phyloP scores from a whole-genome alignment of 2,888 invertebrate species.

The Heliconius hortense region DNA sequence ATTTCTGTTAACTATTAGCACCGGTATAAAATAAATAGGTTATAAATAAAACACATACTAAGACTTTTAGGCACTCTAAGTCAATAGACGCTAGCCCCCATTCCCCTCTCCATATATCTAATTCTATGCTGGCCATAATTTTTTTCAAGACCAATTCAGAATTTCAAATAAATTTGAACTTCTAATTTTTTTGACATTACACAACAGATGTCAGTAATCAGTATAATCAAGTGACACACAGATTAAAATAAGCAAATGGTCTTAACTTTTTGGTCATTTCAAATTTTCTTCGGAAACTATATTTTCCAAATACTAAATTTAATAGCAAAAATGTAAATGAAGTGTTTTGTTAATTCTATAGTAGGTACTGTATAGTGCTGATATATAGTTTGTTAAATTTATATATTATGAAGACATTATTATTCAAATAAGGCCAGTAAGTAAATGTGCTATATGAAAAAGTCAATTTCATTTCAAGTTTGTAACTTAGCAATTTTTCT shows the following conservation, averaged over 20 bases:
- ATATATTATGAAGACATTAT: slow-evolving; percentile 32
- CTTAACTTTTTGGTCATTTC: neutral
- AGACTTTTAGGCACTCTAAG: slow-evolving; percentile 89
- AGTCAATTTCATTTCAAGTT: slow-evolving; percentile 30
- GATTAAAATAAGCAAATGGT: neutral
- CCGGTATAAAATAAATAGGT: slow-evolving; percentile 26
- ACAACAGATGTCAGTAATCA: slow-evolving; percentile 18
- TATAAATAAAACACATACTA: slow-evolving; percentile 80
- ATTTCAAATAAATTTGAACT: slow-evolving; percentile 28
- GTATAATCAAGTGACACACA: slow-evolving; percentile 8
- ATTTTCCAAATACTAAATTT: neutral
- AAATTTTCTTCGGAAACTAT: neutral
- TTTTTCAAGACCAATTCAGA: slow-evolving; percentile 30
- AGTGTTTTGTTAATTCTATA: neutral
- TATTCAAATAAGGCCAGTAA: slow-evolving; percentile 13
- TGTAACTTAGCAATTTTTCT: slow-evolving; percentile 31
- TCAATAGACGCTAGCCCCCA: slow-evolving; percentile 94
- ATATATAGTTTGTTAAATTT: slow-evolving; percentile 19
- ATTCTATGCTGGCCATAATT: slow-evolving; percentile 75
- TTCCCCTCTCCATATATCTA: slow-evolving; percentile 93
- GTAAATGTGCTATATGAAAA: neutral
- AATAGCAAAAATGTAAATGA: neutral
- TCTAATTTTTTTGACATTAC: slow-evolving; percentile 30
- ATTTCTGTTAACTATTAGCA: slow-evolving; percentile 16
- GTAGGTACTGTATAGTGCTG: neutral